Evolutionary conservation across 2,113 vertebrate species (phyloP), one percentile per base, ranked within the genome.

Genomic region (Oryzias javanicus): DNA sequence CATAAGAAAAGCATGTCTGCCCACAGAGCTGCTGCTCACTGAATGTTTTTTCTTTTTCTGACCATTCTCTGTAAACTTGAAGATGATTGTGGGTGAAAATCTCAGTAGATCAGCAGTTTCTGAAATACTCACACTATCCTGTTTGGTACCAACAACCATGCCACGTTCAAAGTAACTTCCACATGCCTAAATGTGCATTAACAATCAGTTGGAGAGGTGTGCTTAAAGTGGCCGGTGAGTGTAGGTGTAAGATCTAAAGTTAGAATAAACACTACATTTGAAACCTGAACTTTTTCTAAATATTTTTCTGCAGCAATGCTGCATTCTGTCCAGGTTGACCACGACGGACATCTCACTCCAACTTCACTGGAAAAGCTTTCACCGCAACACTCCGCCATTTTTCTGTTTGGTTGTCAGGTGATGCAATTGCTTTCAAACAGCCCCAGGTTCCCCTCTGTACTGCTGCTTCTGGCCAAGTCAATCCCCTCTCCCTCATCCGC

Each of bases 381-480:
- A 4, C 88, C 92, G 25, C 86, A 85, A 6, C 85, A 91, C 77
- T 89, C 90, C 2, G 86, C 91, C 6, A 56, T 93, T 49, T 94
- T 92, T 73, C 65, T 91, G 14, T 93, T 94, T 67, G 94, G 92
- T 53, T 92, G 92, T 64, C 86, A 89, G 19, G 79, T 94, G 55
- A 64, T 90, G 54, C 81, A 74, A 52, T 68, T 92, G 66, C 86
- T 94, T 20, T 80, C 80, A 64, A 79, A 58, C 56, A 60, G 66
- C 47, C 74, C 80, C 24, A 61, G 52, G 19, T 90, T 90, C 47
- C 90, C 90, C 41, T 72, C 83, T 1, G 68, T 90, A 46, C 72
- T 90, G 20, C 86, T 94, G 53, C 72, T 93, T 1, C 65, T 91
- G 80, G 90, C 93, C 55, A 89, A 88, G 64, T 78, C 86, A 0